Evolutionary conservation across 2,797 vertebrate species (phyloP).

Genomic region (Rhinichthys osculus): DNA sequence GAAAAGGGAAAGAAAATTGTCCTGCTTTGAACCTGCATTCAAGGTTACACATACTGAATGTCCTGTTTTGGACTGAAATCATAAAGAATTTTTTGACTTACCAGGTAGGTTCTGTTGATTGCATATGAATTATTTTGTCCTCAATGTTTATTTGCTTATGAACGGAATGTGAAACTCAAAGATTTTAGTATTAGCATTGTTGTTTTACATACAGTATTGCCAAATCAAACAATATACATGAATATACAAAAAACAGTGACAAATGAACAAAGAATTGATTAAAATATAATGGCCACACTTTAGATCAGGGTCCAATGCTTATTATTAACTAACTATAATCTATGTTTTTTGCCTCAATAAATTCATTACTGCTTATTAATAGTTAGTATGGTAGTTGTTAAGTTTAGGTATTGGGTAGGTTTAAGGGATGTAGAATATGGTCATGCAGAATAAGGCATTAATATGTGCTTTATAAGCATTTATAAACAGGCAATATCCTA

Average conservation of each 20-base stretch:
- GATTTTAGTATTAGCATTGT: neutral
- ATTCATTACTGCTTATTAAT: too few species aligned
- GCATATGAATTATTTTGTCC: neutral
- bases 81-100: neutral
- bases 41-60: neutral
- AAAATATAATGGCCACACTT: too few species aligned
- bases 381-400: too few species aligned
- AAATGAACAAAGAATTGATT: neutral
- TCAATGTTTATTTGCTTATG: neutral
- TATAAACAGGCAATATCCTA: too few species aligned
- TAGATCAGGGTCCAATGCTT: too few species aligned
- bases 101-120: neutral
- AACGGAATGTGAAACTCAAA: neutral
- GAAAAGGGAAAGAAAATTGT: neutral
- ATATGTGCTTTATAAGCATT: too few species aligned
- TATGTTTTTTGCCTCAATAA: too few species aligned
- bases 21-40: neutral
- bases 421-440: too few species aligned
- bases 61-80: neutral
- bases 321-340: too few species aligned
- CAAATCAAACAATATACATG: neutral
- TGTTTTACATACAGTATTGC: neutral
- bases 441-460: too few species aligned
- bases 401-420: too few species aligned
- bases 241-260: neutral